Evolutionary conservation across 2,888 invertebrate species (phyloP).

Genomic region (Perizoma affinitatum): DNA sequence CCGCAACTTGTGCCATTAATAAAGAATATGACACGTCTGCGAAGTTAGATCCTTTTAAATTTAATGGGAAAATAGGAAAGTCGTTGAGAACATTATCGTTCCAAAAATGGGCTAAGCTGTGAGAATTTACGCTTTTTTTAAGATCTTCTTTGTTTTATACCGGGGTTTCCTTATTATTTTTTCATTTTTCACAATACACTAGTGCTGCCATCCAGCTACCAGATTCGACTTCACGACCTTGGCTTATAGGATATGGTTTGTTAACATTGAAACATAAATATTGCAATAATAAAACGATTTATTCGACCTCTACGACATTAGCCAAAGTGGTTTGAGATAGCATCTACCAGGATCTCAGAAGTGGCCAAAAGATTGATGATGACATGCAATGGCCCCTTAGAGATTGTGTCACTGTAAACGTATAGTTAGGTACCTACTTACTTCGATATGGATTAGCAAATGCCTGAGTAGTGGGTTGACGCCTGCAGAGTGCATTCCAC

Average conservation of each 20-base stretch:
- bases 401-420: constrained; percentile 11
- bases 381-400: constrained; percentile 6
- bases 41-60: neutral
- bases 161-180: too few species aligned
- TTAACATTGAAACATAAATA: too few species aligned
- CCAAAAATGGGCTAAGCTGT: too few species aligned
- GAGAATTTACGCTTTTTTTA: too few species aligned
- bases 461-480: constrained; percentile 23
- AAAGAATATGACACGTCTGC: constrained; percentile 11
- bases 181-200: too few species aligned
- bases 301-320: neutral
- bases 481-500: constrained; percentile 35
- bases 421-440: neutral
- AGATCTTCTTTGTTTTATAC: too few species aligned
- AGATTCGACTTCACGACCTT: too few species aligned
- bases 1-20: constrained; percentile 2
- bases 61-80: neutral
- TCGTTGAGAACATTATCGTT: too few species aligned
- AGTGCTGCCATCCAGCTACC: too few species aligned
- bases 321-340: constrained; percentile 12
- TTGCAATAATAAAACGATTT: neutral
- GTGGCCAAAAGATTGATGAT: constrained; percentile 15
- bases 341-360: constrained; percentile 12
- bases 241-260: too few species aligned
- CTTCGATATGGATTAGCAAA: constrained; percentile 13